phyloP scores from a whole-genome alignment of 2,797 vertebrate species.

The Anisognathus igniventris region DNA sequence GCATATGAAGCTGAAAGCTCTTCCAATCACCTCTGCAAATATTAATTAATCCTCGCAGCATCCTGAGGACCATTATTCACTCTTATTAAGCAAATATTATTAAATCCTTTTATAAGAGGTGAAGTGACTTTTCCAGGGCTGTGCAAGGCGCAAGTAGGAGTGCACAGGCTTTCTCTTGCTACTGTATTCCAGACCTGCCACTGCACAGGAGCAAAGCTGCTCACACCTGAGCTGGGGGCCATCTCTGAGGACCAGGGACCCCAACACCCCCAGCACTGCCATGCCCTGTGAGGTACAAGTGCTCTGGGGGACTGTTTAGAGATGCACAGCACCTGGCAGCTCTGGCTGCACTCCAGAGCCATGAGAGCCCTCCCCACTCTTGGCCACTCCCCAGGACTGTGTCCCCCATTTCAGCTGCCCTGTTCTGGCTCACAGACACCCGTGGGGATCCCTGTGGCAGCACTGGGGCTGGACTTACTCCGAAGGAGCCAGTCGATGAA shows the following conservation, averaged over 20 bases:
- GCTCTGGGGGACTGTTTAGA: background rate
- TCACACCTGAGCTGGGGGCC: background rate
- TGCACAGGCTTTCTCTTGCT: background rate
- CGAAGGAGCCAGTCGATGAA: conserved; percentile 52
- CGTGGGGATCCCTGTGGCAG: accelerated
- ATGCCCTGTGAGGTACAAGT: accelerated
- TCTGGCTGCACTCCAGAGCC: background rate
- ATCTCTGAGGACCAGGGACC: background rate
- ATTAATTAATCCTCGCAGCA: background rate
- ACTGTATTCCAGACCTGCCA: background rate
- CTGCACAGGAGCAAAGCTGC: background rate
- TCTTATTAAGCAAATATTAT: conserved; percentile 42
- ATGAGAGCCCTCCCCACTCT: background rate
- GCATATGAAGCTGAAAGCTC: conserved; percentile 3
- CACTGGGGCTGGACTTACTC: background rate
- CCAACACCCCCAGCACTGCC: background rate
- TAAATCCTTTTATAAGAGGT: conserved; percentile 32
- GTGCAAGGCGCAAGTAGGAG: background rate
- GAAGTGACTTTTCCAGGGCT: background rate
- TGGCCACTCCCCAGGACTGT: background rate
- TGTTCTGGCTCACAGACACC: background rate
- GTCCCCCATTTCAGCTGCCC: background rate
- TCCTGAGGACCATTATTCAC: conserved; percentile 39
- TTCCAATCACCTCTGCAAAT: conserved; percentile 52
- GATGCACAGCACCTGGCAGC: too few relatives aligned